A percentile compares a stretch with the other conserved stretches of the same genome.
Conservation (phyloP, 2,113 vertebrate genomes). For the Grallaria varia region DNA sequence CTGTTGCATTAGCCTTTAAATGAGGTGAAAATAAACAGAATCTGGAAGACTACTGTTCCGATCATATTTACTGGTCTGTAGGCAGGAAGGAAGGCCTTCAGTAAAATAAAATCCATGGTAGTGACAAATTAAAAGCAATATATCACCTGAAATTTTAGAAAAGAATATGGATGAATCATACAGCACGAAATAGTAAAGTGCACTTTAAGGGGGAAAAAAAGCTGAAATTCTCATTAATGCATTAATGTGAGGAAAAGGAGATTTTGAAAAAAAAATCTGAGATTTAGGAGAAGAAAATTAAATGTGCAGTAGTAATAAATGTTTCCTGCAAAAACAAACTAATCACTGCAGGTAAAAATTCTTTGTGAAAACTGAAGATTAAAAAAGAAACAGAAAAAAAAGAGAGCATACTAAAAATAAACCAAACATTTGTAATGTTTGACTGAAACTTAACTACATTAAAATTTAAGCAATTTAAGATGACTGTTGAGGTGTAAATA, state of each 20-base stretch:
- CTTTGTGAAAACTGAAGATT: not conserved
- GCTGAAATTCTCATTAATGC: accelerated
- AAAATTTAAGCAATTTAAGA: not conserved
- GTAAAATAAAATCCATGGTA: not conserved
- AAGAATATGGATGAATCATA: not conserved
- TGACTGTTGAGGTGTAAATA: not conserved
- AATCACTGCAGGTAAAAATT: not conserved
- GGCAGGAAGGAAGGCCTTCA: not conserved
- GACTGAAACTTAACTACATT: not conserved
- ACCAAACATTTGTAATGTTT: not conserved
- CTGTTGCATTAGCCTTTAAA: not conserved
- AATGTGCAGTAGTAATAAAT: not conserved
- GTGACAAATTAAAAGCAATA: not conserved
- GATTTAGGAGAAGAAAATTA: not conserved
- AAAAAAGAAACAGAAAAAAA: not conserved
- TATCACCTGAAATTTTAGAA: not conserved
- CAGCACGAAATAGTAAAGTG: not conserved
- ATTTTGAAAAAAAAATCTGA: not conserved
- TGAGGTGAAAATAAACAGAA: not conserved
- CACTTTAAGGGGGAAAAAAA: not conserved
- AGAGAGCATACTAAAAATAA: not conserved
- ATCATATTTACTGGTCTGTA: not conserved
- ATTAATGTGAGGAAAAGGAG: not conserved
- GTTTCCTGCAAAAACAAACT: not conserved
- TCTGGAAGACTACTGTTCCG: not conserved